phyloP scores from a whole-genome alignment of 2,113 vertebrate genomes.

The Scolopax mira region DNA sequence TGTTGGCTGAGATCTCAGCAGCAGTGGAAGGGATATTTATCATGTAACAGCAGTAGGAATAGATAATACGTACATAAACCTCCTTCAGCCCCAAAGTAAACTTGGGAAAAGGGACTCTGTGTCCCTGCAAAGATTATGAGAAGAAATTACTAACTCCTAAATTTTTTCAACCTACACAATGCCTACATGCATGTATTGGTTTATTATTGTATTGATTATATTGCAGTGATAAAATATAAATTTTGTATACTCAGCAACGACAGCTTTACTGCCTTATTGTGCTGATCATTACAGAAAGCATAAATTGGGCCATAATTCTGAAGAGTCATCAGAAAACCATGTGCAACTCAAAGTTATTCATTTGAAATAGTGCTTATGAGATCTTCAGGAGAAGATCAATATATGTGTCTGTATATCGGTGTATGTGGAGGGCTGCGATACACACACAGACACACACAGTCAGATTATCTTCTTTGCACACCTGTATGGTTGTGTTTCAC shows the following conservation, averaged over 20 bases:
- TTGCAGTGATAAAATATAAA: slow-evolving; percentile 65
- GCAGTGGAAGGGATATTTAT: slow-evolving; percentile 8
- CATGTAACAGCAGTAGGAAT: not conserved
- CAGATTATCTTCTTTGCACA: not conserved
- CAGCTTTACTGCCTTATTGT: slow-evolving; percentile 65
- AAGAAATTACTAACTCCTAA: not conserved
- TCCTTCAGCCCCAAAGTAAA: not conserved
- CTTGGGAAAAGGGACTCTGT: not conserved
- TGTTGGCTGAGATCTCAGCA: slow-evolving; percentile 9
- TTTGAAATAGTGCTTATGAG: slow-evolving; percentile 57
- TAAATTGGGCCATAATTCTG: slow-evolving; percentile 72
- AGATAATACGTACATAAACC: not conserved
- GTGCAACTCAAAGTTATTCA: slow-evolving; percentile 27
- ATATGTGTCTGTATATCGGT: rapidly evolving
- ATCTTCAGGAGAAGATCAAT: slow-evolving; percentile 23
- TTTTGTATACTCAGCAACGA: slow-evolving; percentile 54
- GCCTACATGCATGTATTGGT: slow-evolving; percentile 8
- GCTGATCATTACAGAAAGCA: slow-evolving; percentile 71
- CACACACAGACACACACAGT: not conserved
- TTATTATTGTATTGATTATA: slow-evolving; percentile 66
- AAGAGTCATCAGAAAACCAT: slow-evolving; percentile 61
- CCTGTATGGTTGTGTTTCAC: too few relatives aligned
- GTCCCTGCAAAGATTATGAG: not conserved
- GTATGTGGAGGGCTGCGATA: not conserved
- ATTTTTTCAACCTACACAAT: not conserved